Evolutionary conservation across 2,888 invertebrate genomes (phyloP).

Genomic region (Coelogynopora nodosa): DNA sequence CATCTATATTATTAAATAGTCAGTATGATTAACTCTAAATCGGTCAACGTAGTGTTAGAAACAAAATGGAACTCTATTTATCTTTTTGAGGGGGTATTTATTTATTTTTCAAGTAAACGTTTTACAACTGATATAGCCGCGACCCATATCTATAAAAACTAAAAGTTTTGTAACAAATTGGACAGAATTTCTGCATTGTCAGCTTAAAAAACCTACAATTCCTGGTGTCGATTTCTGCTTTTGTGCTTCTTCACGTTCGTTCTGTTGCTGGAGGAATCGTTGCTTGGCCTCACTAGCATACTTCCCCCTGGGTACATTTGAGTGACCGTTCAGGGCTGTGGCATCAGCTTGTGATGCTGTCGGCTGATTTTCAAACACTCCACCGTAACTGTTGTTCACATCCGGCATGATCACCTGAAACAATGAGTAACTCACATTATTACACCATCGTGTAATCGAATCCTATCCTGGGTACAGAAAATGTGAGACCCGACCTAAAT

Average conservation of each 20-base stretch:
- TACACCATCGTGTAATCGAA: too few species aligned
- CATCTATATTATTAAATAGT: too few species aligned
- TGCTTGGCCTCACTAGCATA: constrained; percentile 41
- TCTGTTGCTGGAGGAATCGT: constrained; percentile 31
- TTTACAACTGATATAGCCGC: too few species aligned
- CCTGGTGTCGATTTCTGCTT: constrained; percentile 33
- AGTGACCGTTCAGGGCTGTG: background rate
- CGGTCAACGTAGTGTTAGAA: too few species aligned
- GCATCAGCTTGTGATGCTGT: constrained; percentile 36
- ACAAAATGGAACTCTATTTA: too few species aligned
- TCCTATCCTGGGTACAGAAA: too few species aligned
- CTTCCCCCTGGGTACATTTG: constrained; percentile 13
- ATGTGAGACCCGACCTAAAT: too few species aligned
- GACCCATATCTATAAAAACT: too few species aligned
- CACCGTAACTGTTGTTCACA: background rate
- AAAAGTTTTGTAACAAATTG: background rate
- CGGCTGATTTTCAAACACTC: constrained; percentile 35
- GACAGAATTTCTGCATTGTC: background rate
- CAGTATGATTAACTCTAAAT: too few species aligned
- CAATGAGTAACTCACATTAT: too few species aligned
- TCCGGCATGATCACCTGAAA: constrained; percentile 30
- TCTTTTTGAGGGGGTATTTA: too few species aligned
- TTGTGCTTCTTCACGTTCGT: constrained; percentile 36
- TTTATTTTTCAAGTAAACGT: too few species aligned
- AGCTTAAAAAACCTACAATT: constrained; percentile 44